These are phyloP conservation scores for Lates calcarifer DNA, from an alignment of 2,113 vertebrate genomes.

Conservation along the genomic window DNA sequence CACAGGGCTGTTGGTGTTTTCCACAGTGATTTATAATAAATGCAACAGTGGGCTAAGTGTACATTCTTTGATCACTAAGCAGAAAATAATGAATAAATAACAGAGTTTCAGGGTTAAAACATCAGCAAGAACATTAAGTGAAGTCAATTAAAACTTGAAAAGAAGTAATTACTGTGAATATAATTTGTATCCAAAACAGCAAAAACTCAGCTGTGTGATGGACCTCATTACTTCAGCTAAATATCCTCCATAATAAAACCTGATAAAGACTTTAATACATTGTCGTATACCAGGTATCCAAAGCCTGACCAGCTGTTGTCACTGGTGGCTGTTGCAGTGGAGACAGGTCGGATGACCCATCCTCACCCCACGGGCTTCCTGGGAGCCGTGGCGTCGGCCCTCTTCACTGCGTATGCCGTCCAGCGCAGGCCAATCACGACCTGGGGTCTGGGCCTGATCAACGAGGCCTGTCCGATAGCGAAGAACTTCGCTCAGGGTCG, in stretches of 20 bases:
- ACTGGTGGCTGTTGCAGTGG: constrained; percentile 84
- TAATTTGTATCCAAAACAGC: neutral
- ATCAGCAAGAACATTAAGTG: neutral
- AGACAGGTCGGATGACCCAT: constrained; percentile 89
- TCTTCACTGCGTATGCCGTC: constrained; percentile 85
- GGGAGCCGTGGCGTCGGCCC: constrained; percentile 85
- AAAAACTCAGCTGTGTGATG: neutral
- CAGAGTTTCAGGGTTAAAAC: neutral
- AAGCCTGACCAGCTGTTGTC: constrained; percentile 82
- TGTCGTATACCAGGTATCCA: constrained; percentile 79
- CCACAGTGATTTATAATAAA: constrained; percentile 1
- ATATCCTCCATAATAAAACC: constrained; percentile 1
- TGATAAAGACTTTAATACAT: constrained; percentile 6
- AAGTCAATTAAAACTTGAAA: constrained; percentile 28
- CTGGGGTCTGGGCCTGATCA: constrained; percentile 86
- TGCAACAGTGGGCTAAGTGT: neutral
- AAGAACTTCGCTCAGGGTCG: constrained; percentile 76
- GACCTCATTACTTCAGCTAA: neutral
- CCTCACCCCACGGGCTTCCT: constrained; percentile 89
- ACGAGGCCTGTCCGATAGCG: constrained; percentile 85
- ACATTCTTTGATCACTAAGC: constrained; percentile 14
- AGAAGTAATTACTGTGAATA: constrained; percentile 27
- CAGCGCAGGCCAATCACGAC: constrained; percentile 83
- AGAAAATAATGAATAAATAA: constrained; percentile 12
- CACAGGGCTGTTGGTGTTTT: neutral